Evolutionary conservation across 35 echinoderm and acorn worm genomes (phyloP).

Genomic region (Ptychodera flava): DNA sequence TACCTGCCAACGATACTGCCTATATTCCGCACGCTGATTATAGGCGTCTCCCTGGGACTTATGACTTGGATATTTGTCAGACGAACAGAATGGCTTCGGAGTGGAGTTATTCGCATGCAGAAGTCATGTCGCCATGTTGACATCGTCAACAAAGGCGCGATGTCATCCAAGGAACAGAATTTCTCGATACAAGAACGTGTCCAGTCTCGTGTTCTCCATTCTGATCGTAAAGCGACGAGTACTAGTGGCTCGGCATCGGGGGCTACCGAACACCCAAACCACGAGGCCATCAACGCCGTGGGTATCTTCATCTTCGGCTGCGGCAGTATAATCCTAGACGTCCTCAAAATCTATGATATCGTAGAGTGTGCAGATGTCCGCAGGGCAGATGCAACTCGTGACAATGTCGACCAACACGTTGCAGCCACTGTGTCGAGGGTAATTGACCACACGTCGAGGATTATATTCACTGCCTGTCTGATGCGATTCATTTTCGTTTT

Average conservation of each 20-base stretch:
- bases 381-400: no score
- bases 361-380: neutral
- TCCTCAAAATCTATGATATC: neutral
- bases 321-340: neutral
- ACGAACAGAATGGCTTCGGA: neutral
- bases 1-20: neutral
- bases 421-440: neutral
- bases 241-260: no score
- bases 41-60: neutral
- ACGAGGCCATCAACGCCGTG: neutral
- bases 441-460: neutral
- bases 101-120: neutral
- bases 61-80: neutral
- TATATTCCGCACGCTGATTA: neutral
- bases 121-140: neutral
- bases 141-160: neutral
- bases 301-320: neutral
- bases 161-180: neutral
- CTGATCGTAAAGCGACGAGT: no score
- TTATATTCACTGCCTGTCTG: neutral
- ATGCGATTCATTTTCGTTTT: neutral
- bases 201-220: no score
- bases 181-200: neutral
- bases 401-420: neutral
- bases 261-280: neutral